Evolutionary conservation across 2,888 invertebrate species (phyloP), one percentile per base, ranked within the genome.

Genomic region (Dusona sp.): DNA sequence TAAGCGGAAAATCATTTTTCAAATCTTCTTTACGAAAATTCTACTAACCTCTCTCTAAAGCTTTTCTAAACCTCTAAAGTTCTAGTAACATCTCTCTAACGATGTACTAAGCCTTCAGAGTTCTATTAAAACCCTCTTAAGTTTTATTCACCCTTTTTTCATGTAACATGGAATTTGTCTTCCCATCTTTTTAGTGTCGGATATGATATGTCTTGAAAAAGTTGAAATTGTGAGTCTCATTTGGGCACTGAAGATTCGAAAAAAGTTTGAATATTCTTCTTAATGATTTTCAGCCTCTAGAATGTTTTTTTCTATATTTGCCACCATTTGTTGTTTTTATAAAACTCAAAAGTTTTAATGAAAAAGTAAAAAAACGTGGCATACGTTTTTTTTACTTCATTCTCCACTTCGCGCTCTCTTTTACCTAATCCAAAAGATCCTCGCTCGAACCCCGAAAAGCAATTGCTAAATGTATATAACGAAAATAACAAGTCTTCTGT

Each of bases 401-500:
- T 42, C 42, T 33, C 61, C 61, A 25, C 25, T 57, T 75, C 3
- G 9, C 38, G 57, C 29, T 22, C 36, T 38, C 22, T n/a, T 54
- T 54, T 70, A 29, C 29, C 33, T 70, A 51, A 64, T 64, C 48
- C 61, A 33, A 64, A 72, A 72, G 45, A 81, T 72, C 48, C 45
- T 72, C 36, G 29, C 45, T 51, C 29, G 45, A 65, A 70, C 6
- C 61, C 57, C 36, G 61, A 54, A 45, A 36, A 70, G 45, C 33
- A 77, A 51, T 80, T 74, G 61, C 13, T 38, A 79, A 83, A 36
- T 54, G 22, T 75, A 70, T 70, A 65, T 33, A 64, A 51, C 25
- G 25, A 65, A 42, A 75, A 70, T 80, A 70, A 81, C 78, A 67
- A 81, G 84, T 78, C 38, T 29, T 11, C 16, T 25, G 51, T 11